phyloP scores from a whole-genome alignment of 2,888 invertebrate species.

The Seira sanloemensis region DNA sequence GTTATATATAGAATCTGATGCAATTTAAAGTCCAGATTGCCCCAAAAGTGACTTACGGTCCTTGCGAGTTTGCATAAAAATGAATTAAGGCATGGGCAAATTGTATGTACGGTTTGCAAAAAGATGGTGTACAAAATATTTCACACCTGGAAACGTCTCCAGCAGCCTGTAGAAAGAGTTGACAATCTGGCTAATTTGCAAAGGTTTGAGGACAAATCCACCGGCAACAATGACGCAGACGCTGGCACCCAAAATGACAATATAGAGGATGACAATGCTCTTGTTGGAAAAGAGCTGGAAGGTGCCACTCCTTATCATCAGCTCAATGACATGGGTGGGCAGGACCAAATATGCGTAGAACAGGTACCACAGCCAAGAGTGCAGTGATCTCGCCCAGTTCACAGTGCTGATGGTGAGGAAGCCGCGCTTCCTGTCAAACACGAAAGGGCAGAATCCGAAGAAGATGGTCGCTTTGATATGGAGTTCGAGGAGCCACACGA shows the following conservation, averaged over 20 bases:
- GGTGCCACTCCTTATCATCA: neutral
- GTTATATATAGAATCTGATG: too few relatives aligned
- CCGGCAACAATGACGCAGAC: constrained; percentile 22
- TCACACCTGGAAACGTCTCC: constrained; percentile 37
- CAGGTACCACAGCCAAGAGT: constrained; percentile 26
- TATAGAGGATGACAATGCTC: neutral
- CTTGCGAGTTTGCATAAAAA: too few relatives aligned
- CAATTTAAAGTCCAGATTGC: too few relatives aligned
- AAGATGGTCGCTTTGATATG: neutral
- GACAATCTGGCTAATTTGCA: neutral
- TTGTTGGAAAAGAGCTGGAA: neutral
- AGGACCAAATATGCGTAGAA: constrained; percentile 21
- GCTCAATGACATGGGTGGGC: constrained; percentile 21
- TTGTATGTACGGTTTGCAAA: too few relatives aligned
- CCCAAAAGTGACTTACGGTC: too few relatives aligned
- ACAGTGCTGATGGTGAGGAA: neutral
- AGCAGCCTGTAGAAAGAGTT: constrained; percentile 13
- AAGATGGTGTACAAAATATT: too few relatives aligned
- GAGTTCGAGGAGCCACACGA: neutral
- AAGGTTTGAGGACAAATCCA: neutral
- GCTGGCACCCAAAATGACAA: constrained; percentile 3
- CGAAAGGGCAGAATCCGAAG: constrained; percentile 27
- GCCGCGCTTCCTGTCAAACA: neutral
- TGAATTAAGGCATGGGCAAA: too few relatives aligned
- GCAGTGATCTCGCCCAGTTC: constrained; percentile 15